Base-by-base conservation (phyloP, 2,888 invertebrate species). In the Spodoptera picta region DNA sequence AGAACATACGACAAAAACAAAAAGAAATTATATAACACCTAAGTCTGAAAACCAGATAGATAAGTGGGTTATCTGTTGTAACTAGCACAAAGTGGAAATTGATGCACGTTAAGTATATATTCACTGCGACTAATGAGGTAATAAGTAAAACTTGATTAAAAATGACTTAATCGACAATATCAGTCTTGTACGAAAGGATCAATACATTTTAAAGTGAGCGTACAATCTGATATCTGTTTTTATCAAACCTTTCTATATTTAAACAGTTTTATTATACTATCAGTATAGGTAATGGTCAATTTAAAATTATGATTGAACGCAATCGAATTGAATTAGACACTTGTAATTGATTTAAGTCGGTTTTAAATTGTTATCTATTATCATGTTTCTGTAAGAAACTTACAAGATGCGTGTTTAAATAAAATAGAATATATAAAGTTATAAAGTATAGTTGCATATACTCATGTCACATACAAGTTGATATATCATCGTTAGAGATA, bases 401-500 rank as follows among this genome's bases (percentile, higher is more conserved):
- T 9, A 9, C 7, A 36, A 6, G 36, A 36, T 9, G 36, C 9
- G 36, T 6, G 7, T 36, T 36, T 36, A 9, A 36, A 36, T 36
- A 36, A 36, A 9, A 36, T 2, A 36, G 0, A 5, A 27, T 27
- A 3, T 36, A 36, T 36, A 36, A 36, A 9, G 36, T 2, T 36
- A 36, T 36, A 36, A 36, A 60, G 67, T 60, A 57, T 57, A 73
- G 60, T 73, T 60, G 47, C 47, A 36, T 54, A 12, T 7, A 44
- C 6, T 31, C 44, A 60, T 57, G 68, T 27, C 27, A 27, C 27
- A 27, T 75, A 50, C 60, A 56, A 62, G 50, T 64, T 74, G 19
- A 80, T 84, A 81, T 80, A 79, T 84, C 82, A 85, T 73, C 64
- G 69, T 51, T 47, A 61, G 64, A 76, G 6, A 36, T 36, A 36